Base-by-base conservation (phyloP, 2,113 vertebrate species). In the Madoqua kirkii region DNA sequence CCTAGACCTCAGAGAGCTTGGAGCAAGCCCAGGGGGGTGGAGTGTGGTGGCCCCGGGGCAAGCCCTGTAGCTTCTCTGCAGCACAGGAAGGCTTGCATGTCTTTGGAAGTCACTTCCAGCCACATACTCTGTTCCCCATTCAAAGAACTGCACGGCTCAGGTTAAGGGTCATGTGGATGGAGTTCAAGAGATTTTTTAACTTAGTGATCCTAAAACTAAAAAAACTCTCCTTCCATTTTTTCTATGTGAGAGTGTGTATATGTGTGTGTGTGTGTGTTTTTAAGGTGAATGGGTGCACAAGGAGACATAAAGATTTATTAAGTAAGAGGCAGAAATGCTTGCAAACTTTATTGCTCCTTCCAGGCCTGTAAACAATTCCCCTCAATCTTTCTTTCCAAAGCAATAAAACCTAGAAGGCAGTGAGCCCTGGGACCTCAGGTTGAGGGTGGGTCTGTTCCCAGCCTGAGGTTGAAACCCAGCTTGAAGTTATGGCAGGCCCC, bases 241-340 rank as follows among this genome's bases (percentile, higher is more conserved):
- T 23, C 33, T n/a, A 11, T 52, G 31, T 23, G 45, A 21, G 78
- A 50, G 29, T 40, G 36, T 74, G 36, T 40, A 6, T 74, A 3
- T 40, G 36, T 74, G 67, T 78, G 43, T 50, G 29, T 74, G 13
- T 43, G 36, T 74, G 36, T 78, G 25, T 52, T 7, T 52, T 96
- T 96, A 95, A 96, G 92, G 91, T 97, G 96, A 98, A 97, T 96
- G 83, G 87, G 97, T 98, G 92, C 94, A 87, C 97, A 82, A 98
- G 97, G 97, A 95, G 96, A 98, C 74, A 89, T 98, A 97, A 98
- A 98, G 97, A 95, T 98, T 98, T 98, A 98, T 98, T 97, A 98
- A 98, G 96, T 98, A 98, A 98, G 98, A 98, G 88, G 97, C 92
- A 98, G 96, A 98, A 98, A 98, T 98, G 91, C 98, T 98, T 98